Evolutionary conservation across 1,140 invertebrate species (phyloP), one percentile per base, ranked within the genome.

Genomic region (Eumeta japonica): DNA sequence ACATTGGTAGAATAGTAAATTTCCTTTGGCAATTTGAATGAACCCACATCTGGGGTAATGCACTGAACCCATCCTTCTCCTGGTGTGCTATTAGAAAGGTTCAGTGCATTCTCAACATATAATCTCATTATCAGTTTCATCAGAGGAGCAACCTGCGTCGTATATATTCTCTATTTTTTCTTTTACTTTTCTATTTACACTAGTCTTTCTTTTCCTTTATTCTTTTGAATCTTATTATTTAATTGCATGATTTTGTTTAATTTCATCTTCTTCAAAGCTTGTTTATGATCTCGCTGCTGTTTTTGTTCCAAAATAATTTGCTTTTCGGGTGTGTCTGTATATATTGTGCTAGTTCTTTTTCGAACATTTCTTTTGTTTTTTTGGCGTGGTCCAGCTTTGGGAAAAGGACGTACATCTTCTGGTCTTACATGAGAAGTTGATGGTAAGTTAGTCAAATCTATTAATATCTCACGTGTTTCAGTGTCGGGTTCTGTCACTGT

Each of bases 11-110:
- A n/a, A n/a, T n/a, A n/a, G n/a, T n/a, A 28, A 11, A 10, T 28
- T 28, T 2, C 27, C 27, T 2, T 28, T 28, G n/a, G 13, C 27
- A 28, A 11, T 10, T 28, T 28, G 27, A 11, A 13, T 28, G 27
- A 3, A 13, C 27, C 27, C 27, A 28, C 10, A 28, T 11, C 27
- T 28, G n/a, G 27, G 3, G 10, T 2, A 28, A 13, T 28, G 27
- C 27, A 28, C 10, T 28, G 27, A 28, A 28, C 27, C 27, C 27
- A 28, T 28, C 13, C 27, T 28, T 28, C 27, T 28, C 27, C 27
- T 3, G 27, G 2, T 11, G 10, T 28, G 13, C 27, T 28, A 3
- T 10, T 11, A 10, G n/a, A 11, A 28, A 2, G 27, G 13, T 3
- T 28, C 27, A 28, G 27, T 28, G 27, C 27, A 28, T 13, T 28